Conservation (phyloP, 2,113 vertebrate genomes). For the Dicrurus megarhynchus region DNA sequence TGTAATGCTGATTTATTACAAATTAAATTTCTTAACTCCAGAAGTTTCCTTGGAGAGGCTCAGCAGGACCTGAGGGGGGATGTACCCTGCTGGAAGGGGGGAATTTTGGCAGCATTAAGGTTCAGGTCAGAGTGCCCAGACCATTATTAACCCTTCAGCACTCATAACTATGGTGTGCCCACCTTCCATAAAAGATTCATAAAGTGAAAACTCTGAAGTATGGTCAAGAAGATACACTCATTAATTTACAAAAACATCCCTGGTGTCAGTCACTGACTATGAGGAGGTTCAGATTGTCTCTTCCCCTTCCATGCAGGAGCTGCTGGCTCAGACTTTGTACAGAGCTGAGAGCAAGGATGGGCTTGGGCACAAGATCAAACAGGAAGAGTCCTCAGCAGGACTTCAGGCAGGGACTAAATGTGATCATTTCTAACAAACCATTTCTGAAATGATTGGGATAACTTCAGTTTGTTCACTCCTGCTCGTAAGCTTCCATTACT, state of each 20-base stretch:
- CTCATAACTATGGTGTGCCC: no score
- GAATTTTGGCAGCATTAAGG: neutral
- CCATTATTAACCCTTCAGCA: neutral
- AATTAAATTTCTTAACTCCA: slow-evolving; percentile 37
- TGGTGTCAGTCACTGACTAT: neutral
- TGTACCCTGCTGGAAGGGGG: neutral
- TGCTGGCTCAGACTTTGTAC: neutral
- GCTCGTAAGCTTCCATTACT: neutral
- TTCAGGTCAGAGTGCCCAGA: neutral
- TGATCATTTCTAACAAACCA: neutral
- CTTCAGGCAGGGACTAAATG: neutral
- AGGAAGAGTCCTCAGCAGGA: neutral
- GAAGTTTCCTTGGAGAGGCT: neutral
- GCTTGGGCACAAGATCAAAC: neutral
- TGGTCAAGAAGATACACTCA: neutral
- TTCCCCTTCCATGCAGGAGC: neutral
- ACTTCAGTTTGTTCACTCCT: neutral
- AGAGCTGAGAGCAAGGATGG: neutral
- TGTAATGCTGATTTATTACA: slow-evolving; percentile 64
- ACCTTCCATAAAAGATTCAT: slow-evolving; percentile 33
- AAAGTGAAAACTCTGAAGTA: slow-evolving; percentile 16
- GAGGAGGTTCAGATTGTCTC: neutral
- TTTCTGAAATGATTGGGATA: neutral
- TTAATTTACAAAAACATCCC: neutral
- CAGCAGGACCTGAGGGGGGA: neutral